A percentile compares a stretch with the other conserved stretches of the same genome.
Conservation (phyloP, 2,797 vertebrate genomes). For the Cyprinella venusta region DNA sequence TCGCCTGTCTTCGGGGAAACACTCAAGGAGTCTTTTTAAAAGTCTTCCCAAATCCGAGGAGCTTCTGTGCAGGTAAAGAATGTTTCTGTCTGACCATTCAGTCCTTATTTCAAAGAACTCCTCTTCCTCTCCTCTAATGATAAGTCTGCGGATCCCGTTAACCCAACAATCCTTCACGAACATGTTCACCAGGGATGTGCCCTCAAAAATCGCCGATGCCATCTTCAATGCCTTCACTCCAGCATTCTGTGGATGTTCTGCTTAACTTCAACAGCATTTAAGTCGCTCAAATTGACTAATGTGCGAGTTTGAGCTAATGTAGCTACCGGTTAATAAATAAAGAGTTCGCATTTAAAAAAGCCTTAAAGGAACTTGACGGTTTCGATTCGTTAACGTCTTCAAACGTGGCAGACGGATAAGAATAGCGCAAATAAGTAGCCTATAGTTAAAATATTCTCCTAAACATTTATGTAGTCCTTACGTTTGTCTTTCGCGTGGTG, state of each 20-base stretch:
- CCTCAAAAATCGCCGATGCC: slow-evolving; percentile 97
- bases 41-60: slow-evolving; percentile 89
- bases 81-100: slow-evolving; percentile 97
- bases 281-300: not conserved
- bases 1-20: slow-evolving; percentile 89
- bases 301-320: not conserved
- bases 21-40: slow-evolving; percentile 86
- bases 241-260: slow-evolving; percentile 66
- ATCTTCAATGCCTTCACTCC: slow-evolving; percentile 73
- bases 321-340: not conserved
- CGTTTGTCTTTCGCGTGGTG: not conserved
- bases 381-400: not conserved
- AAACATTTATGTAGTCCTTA: not conserved
- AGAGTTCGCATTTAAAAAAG: not conserved
- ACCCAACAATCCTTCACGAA: slow-evolving; percentile 98
- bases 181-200: slow-evolving; percentile 98
- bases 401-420: slow-evolving; percentile 2
- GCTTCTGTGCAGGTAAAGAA: slow-evolving; percentile 93
- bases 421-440: not conserved
- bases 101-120: slow-evolving; percentile 96
- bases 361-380: not conserved
- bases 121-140: slow-evolving; percentile 94
- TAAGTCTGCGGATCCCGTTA: slow-evolving; percentile 91
- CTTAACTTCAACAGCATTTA: slow-evolving; percentile 1
- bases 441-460: not conserved